Conservation (phyloP, 2,888 invertebrate species). For the Ophioninae sp. region DNA sequence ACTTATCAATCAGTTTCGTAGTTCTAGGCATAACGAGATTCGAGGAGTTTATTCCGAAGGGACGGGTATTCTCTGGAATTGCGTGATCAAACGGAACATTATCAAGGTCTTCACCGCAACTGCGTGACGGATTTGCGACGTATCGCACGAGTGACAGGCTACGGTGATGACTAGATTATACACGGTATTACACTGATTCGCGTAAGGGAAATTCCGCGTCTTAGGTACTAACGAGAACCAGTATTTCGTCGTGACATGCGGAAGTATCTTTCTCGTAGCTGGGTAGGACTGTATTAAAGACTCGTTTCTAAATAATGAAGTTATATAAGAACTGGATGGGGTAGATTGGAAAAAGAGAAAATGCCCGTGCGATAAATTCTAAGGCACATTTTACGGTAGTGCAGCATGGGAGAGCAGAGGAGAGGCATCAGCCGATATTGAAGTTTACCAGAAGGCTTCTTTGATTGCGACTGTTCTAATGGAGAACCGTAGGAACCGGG, state of each 20-base stretch:
- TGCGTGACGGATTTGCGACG: neutral
- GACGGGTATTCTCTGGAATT: constrained; percentile 5
- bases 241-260: neutral
- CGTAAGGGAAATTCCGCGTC: neutral
- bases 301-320: neutral
- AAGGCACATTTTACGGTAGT: neutral
- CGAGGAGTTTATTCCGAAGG: constrained; percentile 31
- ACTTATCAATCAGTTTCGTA: constrained; percentile 45
- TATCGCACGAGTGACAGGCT: neutral
- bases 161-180: constrained; percentile 3
- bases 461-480: constrained; percentile 25
- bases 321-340: neutral
- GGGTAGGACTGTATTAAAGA: neutral
- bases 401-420: neutral
- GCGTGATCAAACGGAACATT: neutral
- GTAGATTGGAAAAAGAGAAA: neutral
- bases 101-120: constrained; percentile 4
- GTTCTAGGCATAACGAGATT: constrained; percentile 11
- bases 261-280: neutral
- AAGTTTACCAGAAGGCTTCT: constrained; percentile 31
- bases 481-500: constrained; percentile 36
- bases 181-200: neutral
- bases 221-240: constrained; percentile 20
- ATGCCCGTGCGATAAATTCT: neutral
- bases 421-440: neutral